A percentile compares a stretch with the other conserved stretches of the same genome.
These are phyloP conservation scores for Takifugu flavidus DNA, from an alignment of 2,113 vertebrate genomes.

Conservation along the genomic window DNA sequence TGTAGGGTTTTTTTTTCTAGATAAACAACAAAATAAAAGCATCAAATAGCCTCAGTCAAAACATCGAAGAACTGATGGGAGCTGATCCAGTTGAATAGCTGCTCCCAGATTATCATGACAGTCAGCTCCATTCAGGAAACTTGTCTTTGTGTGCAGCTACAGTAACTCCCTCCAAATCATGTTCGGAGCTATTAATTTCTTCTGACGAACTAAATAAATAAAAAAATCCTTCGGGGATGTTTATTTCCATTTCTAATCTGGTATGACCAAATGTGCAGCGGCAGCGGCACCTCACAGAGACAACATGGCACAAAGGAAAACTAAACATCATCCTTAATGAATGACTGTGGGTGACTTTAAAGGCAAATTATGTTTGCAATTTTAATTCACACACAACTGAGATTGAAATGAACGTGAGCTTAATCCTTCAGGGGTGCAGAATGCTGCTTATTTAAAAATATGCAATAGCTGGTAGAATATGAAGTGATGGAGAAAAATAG, in stretches of 20 bases:
- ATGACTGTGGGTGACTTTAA: slow-evolving; percentile 28
- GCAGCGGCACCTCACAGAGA: slow-evolving; percentile 6
- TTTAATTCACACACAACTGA: slow-evolving; percentile 39
- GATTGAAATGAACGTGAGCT: slow-evolving; percentile 31
- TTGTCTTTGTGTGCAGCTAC: slow-evolving; percentile 1
- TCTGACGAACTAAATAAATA: slow-evolving; percentile 55
- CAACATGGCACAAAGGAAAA: slow-evolving; percentile 27
- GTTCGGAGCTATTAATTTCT: slow-evolving; percentile 63
- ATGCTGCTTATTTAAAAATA: slow-evolving; percentile 21
- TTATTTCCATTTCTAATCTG: slow-evolving; percentile 53
- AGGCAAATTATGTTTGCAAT: slow-evolving; percentile 36
- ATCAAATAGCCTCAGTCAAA: slow-evolving; percentile 29
- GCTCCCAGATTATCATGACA: slow-evolving; percentile 26
- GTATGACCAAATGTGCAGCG: slow-evolving; percentile 53
- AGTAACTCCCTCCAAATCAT: slow-evolving; percentile 45
- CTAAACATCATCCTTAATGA: slow-evolving; percentile 51
- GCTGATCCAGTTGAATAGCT: slow-evolving; percentile 35
- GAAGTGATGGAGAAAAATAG: slow-evolving; percentile 31
- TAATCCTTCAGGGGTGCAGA: slow-evolving; percentile 5
- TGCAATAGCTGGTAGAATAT: slow-evolving; percentile 23
- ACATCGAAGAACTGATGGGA: neutral
- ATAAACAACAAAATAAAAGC: slow-evolving; percentile 42
- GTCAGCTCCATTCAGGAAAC: slow-evolving; percentile 7
- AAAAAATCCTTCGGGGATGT: slow-evolving; percentile 44
- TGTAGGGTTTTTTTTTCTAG: slow-evolving; percentile 22